Base-by-base conservation (phyloP, 2,888 invertebrate genomes). In the Morpho helenor region DNA sequence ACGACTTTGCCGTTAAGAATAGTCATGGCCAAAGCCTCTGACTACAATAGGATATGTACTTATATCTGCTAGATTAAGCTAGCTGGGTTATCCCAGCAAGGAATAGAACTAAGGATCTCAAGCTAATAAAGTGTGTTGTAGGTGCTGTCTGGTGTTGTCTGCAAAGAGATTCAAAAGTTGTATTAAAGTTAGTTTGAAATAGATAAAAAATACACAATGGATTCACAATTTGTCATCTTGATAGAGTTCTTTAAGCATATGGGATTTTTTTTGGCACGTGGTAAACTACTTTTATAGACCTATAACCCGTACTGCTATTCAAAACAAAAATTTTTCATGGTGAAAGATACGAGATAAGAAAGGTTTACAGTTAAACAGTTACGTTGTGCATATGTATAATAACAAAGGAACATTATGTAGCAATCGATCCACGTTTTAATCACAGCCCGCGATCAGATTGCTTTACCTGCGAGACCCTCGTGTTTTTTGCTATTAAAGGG, bases 401-500 rank as follows among this genome's bases (percentile, higher is more conserved):
- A 73, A 76, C 73, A 66, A 64, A 62, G 53, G 61, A 65, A 71
- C 70, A 77, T 80, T 81, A 82, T 79, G 74, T 78, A 79, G 77
- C 75, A 74, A 31, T 76, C 75, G 76, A 82, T 81, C 77, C 74
- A 67, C 62, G 67, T 72, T 71, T 75, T 80, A 81, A 87, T 86
- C 84, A 79, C 71, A 72, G 78, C 69, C 73, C 74, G 78, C 73
- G 80, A 87, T 87, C 83, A 78, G 81, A 82, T 86, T 84, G 78
- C 82, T 79, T 82, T 90, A 89, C 89, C 89, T 89, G 89, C 81
- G 64, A 66, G 71, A 74, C 77, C 80, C 78, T 74, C 66, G 65
- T 62, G 63, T 82, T 88, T 80, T 85, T 87, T 82, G 75, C 73
- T 68, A 68, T 68, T 57, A 85, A 87, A 86, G 87, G 89, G 85